phyloP scores from a whole-genome alignment of 2,888 invertebrate genomes.

The Listrodromus nycthemerus region DNA sequence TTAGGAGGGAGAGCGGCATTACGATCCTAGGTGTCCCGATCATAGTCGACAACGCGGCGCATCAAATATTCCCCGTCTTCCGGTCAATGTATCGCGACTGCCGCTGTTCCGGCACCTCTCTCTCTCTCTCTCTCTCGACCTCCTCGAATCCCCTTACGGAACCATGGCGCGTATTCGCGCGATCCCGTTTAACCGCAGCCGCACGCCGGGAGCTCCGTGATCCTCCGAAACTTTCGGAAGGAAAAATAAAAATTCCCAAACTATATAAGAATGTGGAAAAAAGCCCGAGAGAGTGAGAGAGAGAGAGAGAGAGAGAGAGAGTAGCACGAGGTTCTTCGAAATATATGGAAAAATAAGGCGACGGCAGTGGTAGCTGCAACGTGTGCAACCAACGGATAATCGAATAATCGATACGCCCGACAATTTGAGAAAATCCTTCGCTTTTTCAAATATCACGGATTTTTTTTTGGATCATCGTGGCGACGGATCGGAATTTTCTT shows the following conservation, averaged over 20 bases:
- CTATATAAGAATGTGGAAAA: conserved; percentile 40
- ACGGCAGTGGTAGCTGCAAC: background rate
- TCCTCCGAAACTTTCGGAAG: conserved; percentile 32
- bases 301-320: conserved; percentile 30
- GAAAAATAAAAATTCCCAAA: conserved; percentile 62
- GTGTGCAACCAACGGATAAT: conserved; percentile 45
- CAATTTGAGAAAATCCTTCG: background rate
- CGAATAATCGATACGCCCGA: conserved; percentile 51
- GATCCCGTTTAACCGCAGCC: conserved; percentile 69
- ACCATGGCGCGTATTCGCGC: conserved; percentile 66
- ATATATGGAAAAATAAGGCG: conserved; percentile 49
- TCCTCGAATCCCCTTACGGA: conserved; percentile 10
- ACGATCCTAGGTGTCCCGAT: conserved; percentile 65
- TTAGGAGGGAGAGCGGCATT: conserved; percentile 58
- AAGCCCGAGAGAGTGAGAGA: conserved; percentile 30
- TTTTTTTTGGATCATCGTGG: conserved; percentile 1
- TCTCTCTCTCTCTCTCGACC: conserved; percentile 10
- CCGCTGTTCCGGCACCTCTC: conserved; percentile 42
- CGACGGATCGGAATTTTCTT: background rate
- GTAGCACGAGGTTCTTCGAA: conserved; percentile 46
- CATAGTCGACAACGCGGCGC: conserved; percentile 69
- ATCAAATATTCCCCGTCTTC: conserved; percentile 73
- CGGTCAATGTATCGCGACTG: conserved; percentile 75
- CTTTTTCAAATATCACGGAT: background rate
- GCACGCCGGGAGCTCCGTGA: conserved; percentile 63